Evolutionary conservation across 1,140 invertebrate species (phyloP), one percentile per base, ranked within the genome.

Genomic region (Cotesia vestalis): DNA sequence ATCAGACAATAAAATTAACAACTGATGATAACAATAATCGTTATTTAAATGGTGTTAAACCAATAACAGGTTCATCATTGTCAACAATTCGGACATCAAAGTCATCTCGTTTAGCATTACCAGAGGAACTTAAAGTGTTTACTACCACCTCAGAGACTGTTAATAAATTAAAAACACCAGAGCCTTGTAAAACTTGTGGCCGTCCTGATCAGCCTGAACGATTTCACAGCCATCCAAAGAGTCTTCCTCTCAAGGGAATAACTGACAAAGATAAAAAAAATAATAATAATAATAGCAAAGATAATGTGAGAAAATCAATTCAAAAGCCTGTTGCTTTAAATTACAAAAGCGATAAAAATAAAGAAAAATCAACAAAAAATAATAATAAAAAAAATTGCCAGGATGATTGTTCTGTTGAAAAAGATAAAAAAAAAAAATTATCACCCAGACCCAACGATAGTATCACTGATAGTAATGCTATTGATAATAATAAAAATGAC

Each of bases 141-240:
- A 80, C 77, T 2, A 64, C 71, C 40, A 59, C 75, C 27, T 27
- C 27, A 27, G 2, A 1, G 5, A 71, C 73, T 14, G 69, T 51
- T 5, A 86, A 80, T 46, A 46, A 46, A 46, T 46, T 46, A 70
- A 79, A 80, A 40, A 82, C 88, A 17, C 87, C 88, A 5, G 84
- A 88, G 71, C 89, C 90, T 4, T 91, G 90, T 76, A 88, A 82
- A 51, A 88, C 88, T 4, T 91, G 90, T 76, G 89, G 89, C 17
- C 82, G 89, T 52, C 78, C 86, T 0, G 86, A 89, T 75, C 87
- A 88, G 51, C 90, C 90, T 0, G 90, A 91, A 74, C 80, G 89
- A 4, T 88, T 91, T 55, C 90, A 91, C 77, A 91, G 89, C 78
- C 90, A 91, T 78, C 89, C 89, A 5, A 84, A 81, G 20, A 80